A percentile compares a stretch with the other conserved stretches of the same genome.
Conservation (phyloP, 2,797 vertebrate species). For the Podarcis siculus region DNA sequence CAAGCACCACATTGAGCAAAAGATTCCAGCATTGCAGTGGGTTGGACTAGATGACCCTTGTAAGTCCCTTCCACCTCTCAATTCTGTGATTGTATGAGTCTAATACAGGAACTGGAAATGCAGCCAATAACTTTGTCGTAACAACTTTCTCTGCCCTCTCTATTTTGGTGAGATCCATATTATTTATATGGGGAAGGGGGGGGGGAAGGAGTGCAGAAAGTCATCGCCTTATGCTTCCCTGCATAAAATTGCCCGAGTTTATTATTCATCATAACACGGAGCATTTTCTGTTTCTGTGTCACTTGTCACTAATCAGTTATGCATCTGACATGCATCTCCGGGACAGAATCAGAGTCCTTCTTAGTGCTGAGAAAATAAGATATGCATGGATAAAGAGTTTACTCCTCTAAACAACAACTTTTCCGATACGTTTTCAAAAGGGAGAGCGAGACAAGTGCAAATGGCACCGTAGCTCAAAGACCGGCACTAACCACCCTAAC, state of each 20-base stretch:
- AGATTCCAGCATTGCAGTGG: too few species aligned
- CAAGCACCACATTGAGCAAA: too few species aligned
- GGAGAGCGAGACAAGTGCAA: slow-evolving; percentile 66
- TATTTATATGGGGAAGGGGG: slow-evolving; percentile 52
- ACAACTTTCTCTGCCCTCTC: not conserved
- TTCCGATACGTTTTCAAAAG: slow-evolving; percentile 73
- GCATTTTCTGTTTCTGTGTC: slow-evolving; percentile 78
- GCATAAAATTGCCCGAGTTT: slow-evolving; percentile 69
- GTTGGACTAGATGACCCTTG: too few species aligned
- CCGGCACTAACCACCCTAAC: slow-evolving; percentile 74
- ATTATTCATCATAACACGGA: slow-evolving; percentile 74
- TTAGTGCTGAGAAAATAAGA: slow-evolving; percentile 72
- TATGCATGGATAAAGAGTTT: slow-evolving; percentile 77
- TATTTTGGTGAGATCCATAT: slow-evolving; percentile 49
- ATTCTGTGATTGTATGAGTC: too few species aligned
- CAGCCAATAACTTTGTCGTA: not conserved
- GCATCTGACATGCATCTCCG: slow-evolving; percentile 75
- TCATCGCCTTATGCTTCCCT: slow-evolving; percentile 57
- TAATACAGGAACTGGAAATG: not conserved
- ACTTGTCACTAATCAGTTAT: slow-evolving; percentile 81
- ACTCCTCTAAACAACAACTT: slow-evolving; percentile 74
- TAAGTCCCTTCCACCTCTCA: too few species aligned
- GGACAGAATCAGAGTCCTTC: slow-evolving; percentile 72
- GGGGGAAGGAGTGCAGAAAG: slow-evolving; percentile 49
- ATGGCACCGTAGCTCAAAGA: slow-evolving; percentile 72